phyloP scores from a whole-genome alignment of 2,888 invertebrate genomes.

The Chromoteleia sp. region DNA sequence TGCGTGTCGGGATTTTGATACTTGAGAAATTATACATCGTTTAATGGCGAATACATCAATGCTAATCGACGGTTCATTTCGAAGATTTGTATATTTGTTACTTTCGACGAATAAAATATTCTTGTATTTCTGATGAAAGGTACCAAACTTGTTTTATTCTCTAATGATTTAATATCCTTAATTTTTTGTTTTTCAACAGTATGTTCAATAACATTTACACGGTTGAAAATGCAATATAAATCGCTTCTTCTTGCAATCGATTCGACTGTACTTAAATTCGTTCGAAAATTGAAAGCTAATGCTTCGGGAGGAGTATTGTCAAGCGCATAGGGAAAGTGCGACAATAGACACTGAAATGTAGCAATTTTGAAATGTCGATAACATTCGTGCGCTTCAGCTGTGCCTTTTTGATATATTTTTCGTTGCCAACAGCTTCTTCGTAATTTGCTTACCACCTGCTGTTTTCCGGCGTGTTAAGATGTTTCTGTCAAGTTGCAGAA shows the following conservation, averaged over 20 bases:
- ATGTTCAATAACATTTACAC: slow-evolving; percentile 1
- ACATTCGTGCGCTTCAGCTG: slow-evolving; percentile 75
- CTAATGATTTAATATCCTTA: not conserved
- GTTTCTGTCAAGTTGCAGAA: slow-evolving; percentile 54
- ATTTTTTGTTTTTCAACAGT: not conserved
- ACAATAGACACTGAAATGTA: slow-evolving; percentile 79
- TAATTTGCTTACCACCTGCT: slow-evolving; percentile 72
- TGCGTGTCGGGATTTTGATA: slow-evolving; percentile 62
- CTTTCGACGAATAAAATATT: slow-evolving; percentile 85
- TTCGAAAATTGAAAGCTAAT: slow-evolving; percentile 50
- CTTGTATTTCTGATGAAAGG: slow-evolving; percentile 82
- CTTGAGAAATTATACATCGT: slow-evolving; percentile 64
- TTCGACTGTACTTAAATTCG: slow-evolving; percentile 41
- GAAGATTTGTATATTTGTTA: slow-evolving; percentile 85
- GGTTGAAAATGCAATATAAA: slow-evolving; percentile 23
- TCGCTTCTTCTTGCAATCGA: slow-evolving; percentile 37
- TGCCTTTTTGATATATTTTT: slow-evolving; percentile 56
- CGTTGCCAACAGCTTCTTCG: slow-evolving; percentile 64
- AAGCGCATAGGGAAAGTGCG: slow-evolving; percentile 70
- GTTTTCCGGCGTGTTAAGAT: slow-evolving; percentile 64
- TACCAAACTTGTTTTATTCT: slow-evolving; percentile 26
- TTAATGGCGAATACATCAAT: slow-evolving; percentile 55
- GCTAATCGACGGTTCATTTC: slow-evolving; percentile 79
- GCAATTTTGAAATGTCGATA: slow-evolving; percentile 83
- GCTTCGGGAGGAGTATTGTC: slow-evolving; percentile 31